A percentile compares a stretch with the other conserved stretches of the same genome.
These are phyloP conservation scores for Nomada lathburiana DNA, from an alignment of 2,888 invertebrate genomes.

Conservation along the genomic window DNA sequence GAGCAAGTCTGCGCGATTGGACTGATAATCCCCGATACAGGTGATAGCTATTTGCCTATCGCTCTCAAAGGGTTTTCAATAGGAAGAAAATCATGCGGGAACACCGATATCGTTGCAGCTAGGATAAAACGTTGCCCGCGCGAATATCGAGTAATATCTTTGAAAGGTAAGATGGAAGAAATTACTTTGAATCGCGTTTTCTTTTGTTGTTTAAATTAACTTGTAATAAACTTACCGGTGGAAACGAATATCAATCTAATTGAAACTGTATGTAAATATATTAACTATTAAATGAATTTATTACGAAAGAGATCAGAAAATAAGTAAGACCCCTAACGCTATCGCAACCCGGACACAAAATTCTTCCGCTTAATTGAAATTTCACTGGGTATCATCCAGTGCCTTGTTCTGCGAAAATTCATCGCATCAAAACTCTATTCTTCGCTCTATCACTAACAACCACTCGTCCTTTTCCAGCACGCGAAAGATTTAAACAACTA, in stretches of 20 bases:
- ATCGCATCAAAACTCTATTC: neutral
- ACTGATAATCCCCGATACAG: conserved; percentile 42
- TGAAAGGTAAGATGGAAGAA: neutral
- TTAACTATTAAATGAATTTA: too few species aligned
- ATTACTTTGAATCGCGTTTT: neutral
- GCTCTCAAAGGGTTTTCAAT: conserved; percentile 14
- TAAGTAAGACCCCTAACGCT: too few species aligned
- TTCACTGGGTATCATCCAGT: neutral
- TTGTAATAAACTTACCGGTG: too few species aligned
- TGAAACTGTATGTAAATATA: too few species aligned
- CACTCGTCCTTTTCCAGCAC: neutral
- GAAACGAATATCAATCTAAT: too few species aligned
- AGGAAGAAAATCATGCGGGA: conserved; percentile 25
- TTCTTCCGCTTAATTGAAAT: neutral
- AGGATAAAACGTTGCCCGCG: conserved; percentile 12
- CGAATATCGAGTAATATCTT: neutral
- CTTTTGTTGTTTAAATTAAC: too few species aligned
- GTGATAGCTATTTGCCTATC: conserved; percentile 43
- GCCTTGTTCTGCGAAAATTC: neutral
- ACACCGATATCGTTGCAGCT: conserved; percentile 6
- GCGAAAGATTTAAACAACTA: neutral
- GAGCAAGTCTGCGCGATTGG: conserved; percentile 43
- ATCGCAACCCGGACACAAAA: neutral
- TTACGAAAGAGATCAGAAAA: too few species aligned
- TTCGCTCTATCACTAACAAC: neutral